Evolutionary conservation across 2,113 vertebrate species (phyloP).

Genomic region (Actinemys pallida): DNA sequence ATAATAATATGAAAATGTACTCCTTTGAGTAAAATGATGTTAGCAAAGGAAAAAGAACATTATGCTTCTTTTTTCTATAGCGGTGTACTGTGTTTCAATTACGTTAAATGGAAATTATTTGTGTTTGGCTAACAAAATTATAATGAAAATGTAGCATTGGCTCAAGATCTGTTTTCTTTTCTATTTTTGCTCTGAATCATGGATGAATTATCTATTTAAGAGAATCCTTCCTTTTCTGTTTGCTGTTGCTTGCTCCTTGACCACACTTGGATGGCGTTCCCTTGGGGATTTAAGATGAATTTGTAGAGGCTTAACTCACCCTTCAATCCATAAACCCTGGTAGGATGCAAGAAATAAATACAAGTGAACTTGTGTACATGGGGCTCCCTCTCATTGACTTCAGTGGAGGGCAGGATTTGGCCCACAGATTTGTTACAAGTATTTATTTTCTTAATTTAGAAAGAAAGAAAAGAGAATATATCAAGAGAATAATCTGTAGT

Average conservation of each 20-base stretch:
- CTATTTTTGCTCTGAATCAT: conserved; percentile 34
- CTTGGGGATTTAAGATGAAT: neutral
- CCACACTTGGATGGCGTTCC: neutral
- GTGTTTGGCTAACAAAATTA: conserved; percentile 27
- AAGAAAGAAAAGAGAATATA: conserved; percentile 62
- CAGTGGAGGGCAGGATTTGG: conserved; percentile 47
- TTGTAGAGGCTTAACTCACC: neutral
- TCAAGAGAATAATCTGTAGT: conserved; percentile 67
- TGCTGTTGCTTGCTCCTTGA: neutral
- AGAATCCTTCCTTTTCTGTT: neutral
- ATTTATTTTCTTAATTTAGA: conserved; percentile 78
- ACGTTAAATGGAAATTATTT: conserved; percentile 21
- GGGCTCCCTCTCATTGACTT: conserved; percentile 49
- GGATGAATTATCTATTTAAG: conserved; percentile 27
- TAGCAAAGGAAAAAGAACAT: conserved; percentile 33
- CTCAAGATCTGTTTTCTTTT: conserved; percentile 27
- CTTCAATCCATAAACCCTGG: neutral
- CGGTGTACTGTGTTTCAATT: neutral
- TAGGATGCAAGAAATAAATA: conserved; percentile 39
- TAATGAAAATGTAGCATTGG: neutral
- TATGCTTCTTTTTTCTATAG: conserved; percentile 31
- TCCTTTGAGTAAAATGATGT: neutral
- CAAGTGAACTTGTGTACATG: conserved; percentile 63
- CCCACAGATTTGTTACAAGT: conserved; percentile 72
- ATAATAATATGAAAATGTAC: neutral